Evolutionary conservation across 2,888 invertebrate species (phyloP).

Genomic region (Flexamia atlantica): DNA sequence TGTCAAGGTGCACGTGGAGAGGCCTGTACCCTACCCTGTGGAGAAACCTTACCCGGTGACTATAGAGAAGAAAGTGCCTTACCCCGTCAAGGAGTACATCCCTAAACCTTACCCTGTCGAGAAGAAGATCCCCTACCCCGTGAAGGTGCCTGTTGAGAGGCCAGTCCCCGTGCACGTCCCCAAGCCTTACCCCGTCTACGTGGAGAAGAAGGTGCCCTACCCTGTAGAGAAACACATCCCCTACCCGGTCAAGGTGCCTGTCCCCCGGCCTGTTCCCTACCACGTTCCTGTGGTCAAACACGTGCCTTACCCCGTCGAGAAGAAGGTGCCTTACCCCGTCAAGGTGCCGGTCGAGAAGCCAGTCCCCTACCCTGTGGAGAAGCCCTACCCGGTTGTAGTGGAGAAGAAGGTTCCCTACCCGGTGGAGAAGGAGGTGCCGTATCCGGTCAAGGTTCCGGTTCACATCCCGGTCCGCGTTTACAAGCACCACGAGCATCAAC

Average conservation of each 20-base stretch:
- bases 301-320: conserved; percentile 56
- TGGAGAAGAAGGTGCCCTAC: conserved; percentile 56
- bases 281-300: conserved; percentile 63
- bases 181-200: conserved; percentile 66
- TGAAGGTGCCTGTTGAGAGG: conserved; percentile 46
- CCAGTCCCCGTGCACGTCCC: conserved; percentile 44
- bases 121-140: conserved; percentile 57
- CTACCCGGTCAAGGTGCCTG: conserved; percentile 64
- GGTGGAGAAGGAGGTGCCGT: conserved; percentile 54
- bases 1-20: conserved; percentile 50
- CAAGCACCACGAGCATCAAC: conserved; percentile 11
- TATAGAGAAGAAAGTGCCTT: conserved; percentile 59
- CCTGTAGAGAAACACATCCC: conserved; percentile 58
- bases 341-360: conserved; percentile 64
- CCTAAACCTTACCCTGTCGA: conserved; percentile 52
- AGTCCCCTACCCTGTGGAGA: conserved; percentile 63
- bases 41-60: conserved; percentile 47
- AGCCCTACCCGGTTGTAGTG: conserved; percentile 44
- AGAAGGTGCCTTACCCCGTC: conserved; percentile 48
- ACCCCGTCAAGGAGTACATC: conserved; percentile 55
- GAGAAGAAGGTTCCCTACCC: conserved; percentile 57
- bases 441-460: conserved; percentile 53
- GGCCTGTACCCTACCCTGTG: conserved; percentile 45
- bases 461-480: conserved; percentile 44
- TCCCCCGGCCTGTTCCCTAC: conserved; percentile 44